Evolutionary conservation across 1,140 invertebrate species (phyloP), one percentile per base, ranked within the genome.

Genomic region (Brachionus calyciflorus): DNA sequence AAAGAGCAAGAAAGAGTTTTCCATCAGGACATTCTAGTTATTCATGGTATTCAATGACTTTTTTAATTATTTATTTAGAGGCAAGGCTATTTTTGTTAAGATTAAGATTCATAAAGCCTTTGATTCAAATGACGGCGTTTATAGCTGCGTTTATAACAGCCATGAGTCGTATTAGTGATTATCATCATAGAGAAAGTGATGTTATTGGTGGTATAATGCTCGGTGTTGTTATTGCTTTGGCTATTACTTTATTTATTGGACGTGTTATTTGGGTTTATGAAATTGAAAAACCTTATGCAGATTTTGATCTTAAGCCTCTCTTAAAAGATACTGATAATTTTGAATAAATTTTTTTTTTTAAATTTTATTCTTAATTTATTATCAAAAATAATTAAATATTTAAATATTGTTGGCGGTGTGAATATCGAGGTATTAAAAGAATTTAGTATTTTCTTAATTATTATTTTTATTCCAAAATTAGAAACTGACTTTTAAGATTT

Each of bases 101-200:
- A 48, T 70, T 70, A 12, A 21, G 68, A 21, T 70, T 30, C 12
- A 51, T 70, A 2, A 70, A 70, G 12, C 48, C 68, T 28, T 30
- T 70, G 26, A 24, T 70, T 30, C 68, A 70, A 24, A 44, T 70
- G 19, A 30, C 44, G 0, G 68, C 68, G 9, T 70, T 70, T 44
- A 70, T 70, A 46, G 48, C 48, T 21, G 68, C 68, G 9, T 70
- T 46, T 48, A 30, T 51, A 21, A 70, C 68, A 7, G 41, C 44
- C 2, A 48, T 93, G 85, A 90, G 91, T 10, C 87, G 93, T 33
- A 88, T 95, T n/a, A 91, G 91, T 0, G 90, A 96, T 86, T 93
- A 94, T 84, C 94, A 94, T 84, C 93, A 96, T 84, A 93, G 95
- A 81, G 94, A 92, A 91, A 92, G 91, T 80, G 90, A 91, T 82